These are phyloP conservation scores for Caranx melampygus DNA, from an alignment of 2,113 vertebrate genomes.

Conservation along the genomic window DNA sequence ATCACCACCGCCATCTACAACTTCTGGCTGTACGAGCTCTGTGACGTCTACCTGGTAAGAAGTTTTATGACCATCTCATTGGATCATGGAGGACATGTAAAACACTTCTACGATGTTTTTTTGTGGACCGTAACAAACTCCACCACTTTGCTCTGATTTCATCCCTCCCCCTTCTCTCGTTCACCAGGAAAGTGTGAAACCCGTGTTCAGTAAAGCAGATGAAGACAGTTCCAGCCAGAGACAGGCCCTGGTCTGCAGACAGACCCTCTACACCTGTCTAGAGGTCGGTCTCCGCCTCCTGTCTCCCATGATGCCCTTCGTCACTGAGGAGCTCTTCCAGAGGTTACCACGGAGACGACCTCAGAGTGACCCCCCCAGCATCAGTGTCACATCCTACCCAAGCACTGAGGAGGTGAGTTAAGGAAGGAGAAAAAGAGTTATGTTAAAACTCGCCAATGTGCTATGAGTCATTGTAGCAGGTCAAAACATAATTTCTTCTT, in stretches of 20 bases:
- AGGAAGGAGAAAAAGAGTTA: not conserved
- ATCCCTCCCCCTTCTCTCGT: not conserved
- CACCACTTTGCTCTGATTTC: no score
- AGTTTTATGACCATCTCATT: not conserved
- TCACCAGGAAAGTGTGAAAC: conserved; percentile 90
- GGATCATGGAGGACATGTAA: not conserved
- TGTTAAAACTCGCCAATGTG: not conserved
- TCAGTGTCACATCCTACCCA: conserved; percentile 87
- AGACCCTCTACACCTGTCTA: conserved; percentile 91
- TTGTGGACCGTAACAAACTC: not conserved
- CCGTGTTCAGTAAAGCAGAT: conserved; percentile 82
- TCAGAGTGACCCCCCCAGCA: conserved; percentile 82
- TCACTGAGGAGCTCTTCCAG: conserved; percentile 92
- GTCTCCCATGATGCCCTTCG: conserved; percentile 92
- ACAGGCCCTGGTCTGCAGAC: conserved; percentile 80
- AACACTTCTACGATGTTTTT: not conserved
- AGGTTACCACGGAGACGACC: conserved; percentile 84
- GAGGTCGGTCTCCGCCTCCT: conserved; percentile 89
- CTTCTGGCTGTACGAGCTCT: conserved; percentile 96
- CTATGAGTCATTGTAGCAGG: not conserved
- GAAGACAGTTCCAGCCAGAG: conserved; percentile 65
- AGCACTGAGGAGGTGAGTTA: conserved; percentile 83
- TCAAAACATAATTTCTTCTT: not conserved
- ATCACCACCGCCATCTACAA: conserved; percentile 91
- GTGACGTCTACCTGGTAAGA: conserved; percentile 91